Percentiles rank a stretch among this genome's conserved stretches.
Conservation (phyloP, 2,113 vertebrate genomes). For the Pomatostomus ruficeps region DNA sequence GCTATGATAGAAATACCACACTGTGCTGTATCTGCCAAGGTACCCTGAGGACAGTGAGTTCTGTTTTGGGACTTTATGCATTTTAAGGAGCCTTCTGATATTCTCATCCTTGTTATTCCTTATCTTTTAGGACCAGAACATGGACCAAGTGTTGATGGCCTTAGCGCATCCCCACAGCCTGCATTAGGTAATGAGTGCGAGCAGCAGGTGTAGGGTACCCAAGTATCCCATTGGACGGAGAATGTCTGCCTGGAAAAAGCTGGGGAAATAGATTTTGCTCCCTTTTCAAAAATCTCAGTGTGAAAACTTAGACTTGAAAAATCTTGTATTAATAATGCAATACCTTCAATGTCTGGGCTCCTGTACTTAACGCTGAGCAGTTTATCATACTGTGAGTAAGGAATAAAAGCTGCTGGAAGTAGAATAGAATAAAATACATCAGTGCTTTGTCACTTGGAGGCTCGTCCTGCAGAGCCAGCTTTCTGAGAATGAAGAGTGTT, state of each 20-base stretch:
- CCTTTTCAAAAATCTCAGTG: background rate
- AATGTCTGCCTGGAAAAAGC: background rate
- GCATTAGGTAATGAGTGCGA: constrained; percentile 72
- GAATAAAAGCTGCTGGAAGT: background rate
- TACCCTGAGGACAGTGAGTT: background rate
- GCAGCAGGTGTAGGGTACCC: background rate
- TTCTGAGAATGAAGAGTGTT: background rate
- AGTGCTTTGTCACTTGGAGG: background rate
- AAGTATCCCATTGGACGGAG: background rate
- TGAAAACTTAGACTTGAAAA: background rate
- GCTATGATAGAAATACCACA: background rate
- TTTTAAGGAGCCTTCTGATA: background rate
- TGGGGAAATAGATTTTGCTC: background rate
- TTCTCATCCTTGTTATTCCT: background rate
- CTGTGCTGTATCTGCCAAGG: background rate
- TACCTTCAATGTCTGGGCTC: background rate
- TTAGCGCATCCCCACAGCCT: constrained; percentile 81
- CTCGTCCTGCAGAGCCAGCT: background rate
- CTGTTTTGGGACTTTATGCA: background rate
- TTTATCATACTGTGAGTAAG: background rate
- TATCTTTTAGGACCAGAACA: constrained; percentile 64
- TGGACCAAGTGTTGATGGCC: constrained; percentile 85
- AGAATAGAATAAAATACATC: background rate
- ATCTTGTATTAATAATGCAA: background rate
- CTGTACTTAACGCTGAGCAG: background rate